phyloP scores from a whole-genome alignment of 2,888 invertebrate genomes.

The Petrolisthes manimaculis region DNA sequence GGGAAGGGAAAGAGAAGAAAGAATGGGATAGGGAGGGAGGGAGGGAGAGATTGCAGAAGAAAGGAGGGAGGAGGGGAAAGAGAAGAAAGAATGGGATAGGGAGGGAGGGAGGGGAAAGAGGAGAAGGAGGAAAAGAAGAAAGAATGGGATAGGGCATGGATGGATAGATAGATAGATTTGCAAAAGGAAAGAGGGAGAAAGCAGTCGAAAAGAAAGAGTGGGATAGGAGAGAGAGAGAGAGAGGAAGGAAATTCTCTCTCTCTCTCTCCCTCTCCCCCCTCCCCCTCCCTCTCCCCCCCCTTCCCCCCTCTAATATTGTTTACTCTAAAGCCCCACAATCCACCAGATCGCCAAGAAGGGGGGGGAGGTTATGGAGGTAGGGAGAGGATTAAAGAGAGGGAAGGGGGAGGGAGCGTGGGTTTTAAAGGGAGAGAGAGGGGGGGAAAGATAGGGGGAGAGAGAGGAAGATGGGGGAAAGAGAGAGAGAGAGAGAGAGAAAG shows the following conservation, averaged over 20 bases:
- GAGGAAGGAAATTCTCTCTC: not conserved
- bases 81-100: not conserved
- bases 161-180: not conserved
- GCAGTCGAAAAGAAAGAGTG: not conserved
- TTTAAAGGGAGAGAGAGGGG: not conserved
- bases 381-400: not conserved
- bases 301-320: not conserved
- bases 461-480: not conserved
- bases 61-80: not conserved
- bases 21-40: not conserved
- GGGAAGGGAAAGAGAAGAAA: not conserved
- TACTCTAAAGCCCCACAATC: not conserved
- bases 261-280: not conserved
- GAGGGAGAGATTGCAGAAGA: not conserved
- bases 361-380: not conserved
- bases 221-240: not conserved
- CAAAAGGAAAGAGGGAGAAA: not conserved
- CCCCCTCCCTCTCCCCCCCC: not conserved
- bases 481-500: not conserved
- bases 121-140: not conserved
- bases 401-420: not conserved
- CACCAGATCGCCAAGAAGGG: not conserved
- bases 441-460: not conserved
- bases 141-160: not conserved
- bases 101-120: not conserved